A percentile compares a stretch with the other conserved stretches of the same genome.
These are phyloP conservation scores for Synodontis membranacea DNA, from an alignment of 2,113 vertebrate genomes.

Conservation along the genomic window DNA sequence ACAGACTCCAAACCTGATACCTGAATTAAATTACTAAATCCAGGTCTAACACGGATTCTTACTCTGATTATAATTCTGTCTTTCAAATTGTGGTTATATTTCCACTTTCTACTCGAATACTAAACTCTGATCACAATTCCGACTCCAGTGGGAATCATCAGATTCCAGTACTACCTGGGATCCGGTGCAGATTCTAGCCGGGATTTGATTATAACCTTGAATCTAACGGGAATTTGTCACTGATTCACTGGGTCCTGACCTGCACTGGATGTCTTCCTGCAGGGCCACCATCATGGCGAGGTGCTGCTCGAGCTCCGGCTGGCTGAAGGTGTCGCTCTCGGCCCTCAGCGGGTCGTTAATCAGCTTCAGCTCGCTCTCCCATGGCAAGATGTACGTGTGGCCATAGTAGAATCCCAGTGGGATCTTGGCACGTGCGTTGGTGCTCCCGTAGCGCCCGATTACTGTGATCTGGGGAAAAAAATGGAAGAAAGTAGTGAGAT, in stretches of 20 bases:
- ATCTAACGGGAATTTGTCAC: no score
- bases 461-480: slow-evolving; percentile 85
- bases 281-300: slow-evolving; percentile 95
- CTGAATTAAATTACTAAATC: not conserved
- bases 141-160: no score
- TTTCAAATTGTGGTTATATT: no score
- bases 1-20: no score
- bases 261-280: slow-evolving; percentile 99
- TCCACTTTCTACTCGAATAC: not conserved
- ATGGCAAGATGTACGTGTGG: slow-evolving; percentile 95
- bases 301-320: slow-evolving; percentile 95
- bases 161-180: no score
- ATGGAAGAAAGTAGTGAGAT: not conserved
- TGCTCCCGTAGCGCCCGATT: slow-evolving; percentile 97
- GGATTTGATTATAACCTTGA: not conserved
- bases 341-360: slow-evolving; percentile 93
- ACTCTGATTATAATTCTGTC: no score
- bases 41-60: not conserved
- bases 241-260: slow-evolving; percentile 73
- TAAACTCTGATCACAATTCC: not conserved
- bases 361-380: slow-evolving; percentile 95
- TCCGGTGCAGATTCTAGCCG: not conserved
- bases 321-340: slow-evolving; percentile 85
- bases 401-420: slow-evolving; percentile 97
- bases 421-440: slow-evolving; percentile 97